Base-by-base conservation (phyloP, 2,888 invertebrate species). In the Malacosoma neustria region DNA sequence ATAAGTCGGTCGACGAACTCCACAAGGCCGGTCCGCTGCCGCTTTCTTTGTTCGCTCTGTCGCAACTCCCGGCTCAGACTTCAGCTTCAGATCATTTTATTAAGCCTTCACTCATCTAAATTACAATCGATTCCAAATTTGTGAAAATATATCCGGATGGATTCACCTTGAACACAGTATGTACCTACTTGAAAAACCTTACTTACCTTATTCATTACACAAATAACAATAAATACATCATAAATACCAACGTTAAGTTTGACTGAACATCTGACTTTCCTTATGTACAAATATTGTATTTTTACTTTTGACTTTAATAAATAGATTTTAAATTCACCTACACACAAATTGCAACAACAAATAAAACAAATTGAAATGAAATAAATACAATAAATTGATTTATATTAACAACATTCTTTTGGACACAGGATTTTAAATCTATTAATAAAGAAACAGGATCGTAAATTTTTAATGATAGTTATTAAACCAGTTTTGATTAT, bases 1-100 rank as follows among this genome's bases (percentile, higher is more conserved):
- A 73, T 76, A 85, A 82, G 66, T 81, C 84, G 84, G 84, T 73
- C 85, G 76, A 79, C 74, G 84, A 84, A 82, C 85, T 72, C 72
- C 49, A 61, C 80, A 84, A 84, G 85, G 84, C 81, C 79, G 70
- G 57, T 56, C 61, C 62, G 73, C 63, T 71, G 66, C 67, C 71
- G 81, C 85, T 84, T 85, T 85, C 85, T 85, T 85, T 84, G 84
- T 84, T 80, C 72, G 66, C 57, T 58, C 68, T 81, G 79, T 80
- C 76, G 81, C 76, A 81, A 79, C 71, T 41, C 54, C 41, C 53
- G 61, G 61, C 70, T 64, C 65, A 56, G 61, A 57, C 64, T 62
- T 56, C 67, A 72, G 72, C 76, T 79, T 77, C 76, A 74, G 66
- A 72, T 73, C 71, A 69, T 65, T 72, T 72, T 75, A 74, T 73